Percentiles rank a stretch among this genome's conserved stretches.
Evolutionary conservation across 1,140 invertebrate species (phyloP).

Genomic region (Neelides sp.): DNA sequence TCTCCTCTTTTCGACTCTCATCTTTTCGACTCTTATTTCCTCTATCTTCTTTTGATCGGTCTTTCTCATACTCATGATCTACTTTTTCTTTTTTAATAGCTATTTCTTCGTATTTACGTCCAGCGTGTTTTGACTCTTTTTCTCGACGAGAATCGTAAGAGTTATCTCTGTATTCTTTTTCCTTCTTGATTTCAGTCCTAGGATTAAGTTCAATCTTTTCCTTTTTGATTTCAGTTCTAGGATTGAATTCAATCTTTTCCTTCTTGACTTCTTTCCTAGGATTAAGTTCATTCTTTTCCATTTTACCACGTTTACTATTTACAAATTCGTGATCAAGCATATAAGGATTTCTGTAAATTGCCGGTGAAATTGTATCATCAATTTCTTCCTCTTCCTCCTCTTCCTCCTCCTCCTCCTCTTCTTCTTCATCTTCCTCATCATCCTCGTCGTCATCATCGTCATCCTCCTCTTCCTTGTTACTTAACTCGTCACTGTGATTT

Average conservation of each 20-base stretch:
- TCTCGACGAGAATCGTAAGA: too few species aligned
- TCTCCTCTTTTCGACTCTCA: conserved; percentile 32
- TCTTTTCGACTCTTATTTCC: conserved; percentile 18
- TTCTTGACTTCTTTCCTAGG: not conserved
- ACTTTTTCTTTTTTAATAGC: not conserved
- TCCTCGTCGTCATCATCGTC: conserved; percentile 10
- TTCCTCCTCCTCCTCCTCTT: conserved; percentile 5
- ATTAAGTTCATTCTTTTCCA: not conserved
- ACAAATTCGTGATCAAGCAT: too few species aligned
- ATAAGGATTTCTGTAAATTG: not conserved
- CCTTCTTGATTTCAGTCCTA: conserved; percentile 7
- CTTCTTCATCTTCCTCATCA: conserved; percentile 21
- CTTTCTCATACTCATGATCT: not conserved
- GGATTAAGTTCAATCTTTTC: not conserved
- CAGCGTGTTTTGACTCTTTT: too few species aligned
- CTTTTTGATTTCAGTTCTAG: not conserved
- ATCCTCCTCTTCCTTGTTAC: conserved; percentile 3
- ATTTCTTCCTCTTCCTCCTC: conserved; percentile 1
- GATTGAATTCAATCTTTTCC: not conserved
- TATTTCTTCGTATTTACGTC: too few species aligned
- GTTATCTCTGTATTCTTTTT: conserved; percentile 34
- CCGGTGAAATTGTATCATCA: not conserved
- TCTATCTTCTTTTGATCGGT: not conserved
- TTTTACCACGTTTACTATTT: too few species aligned
- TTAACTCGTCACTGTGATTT: not conserved